A percentile compares a stretch with the other conserved stretches of the same genome.
Conservation (phyloP, 2,888 invertebrate species). For the Drosophila mulleri region DNA sequence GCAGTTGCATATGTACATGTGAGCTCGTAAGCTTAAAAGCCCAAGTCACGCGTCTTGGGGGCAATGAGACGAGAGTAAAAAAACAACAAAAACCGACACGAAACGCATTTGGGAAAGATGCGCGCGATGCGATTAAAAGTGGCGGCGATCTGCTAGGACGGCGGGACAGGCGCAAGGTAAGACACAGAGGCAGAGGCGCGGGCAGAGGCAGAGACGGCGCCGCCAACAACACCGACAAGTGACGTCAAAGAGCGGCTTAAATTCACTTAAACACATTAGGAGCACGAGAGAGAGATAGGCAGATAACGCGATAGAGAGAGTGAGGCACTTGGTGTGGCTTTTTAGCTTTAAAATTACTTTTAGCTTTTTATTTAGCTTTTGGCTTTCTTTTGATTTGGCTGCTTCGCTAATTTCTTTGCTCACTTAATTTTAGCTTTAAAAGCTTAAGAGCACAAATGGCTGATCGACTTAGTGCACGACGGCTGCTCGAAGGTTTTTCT, state of each 20-base stretch:
- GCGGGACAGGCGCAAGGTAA: slow-evolving; percentile 16
- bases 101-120: slow-evolving; percentile 59
- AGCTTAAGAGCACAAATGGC: slow-evolving; percentile 74
- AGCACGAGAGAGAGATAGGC: slow-evolving; percentile 19
- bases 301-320: slow-evolving; percentile 16
- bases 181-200: background rate
- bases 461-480: slow-evolving; percentile 30
- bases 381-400: slow-evolving; percentile 23
- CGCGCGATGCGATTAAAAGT: slow-evolving; percentile 54
- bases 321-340: slow-evolving; percentile 64
- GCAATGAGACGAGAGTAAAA: slow-evolving; percentile 40
- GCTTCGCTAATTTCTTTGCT: slow-evolving; percentile 36
- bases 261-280: slow-evolving; percentile 61
- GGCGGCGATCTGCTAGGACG: slow-evolving; percentile 5
- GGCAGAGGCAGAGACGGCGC: slow-evolving; percentile 8
- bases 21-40: slow-evolving; percentile 25
- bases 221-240: slow-evolving; percentile 28
- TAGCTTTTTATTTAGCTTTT: slow-evolving; percentile 36
- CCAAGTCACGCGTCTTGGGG: slow-evolving; percentile 52
- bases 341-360: slow-evolving; percentile 20
- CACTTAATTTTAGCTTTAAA: slow-evolving; percentile 54
- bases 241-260: slow-evolving; percentile 58
- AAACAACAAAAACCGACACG: slow-evolving; percentile 41
- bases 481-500: slow-evolving; percentile 12
- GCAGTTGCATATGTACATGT: slow-evolving; percentile 17